Percentiles rank a stretch among this genome's conserved stretches.
Conservation (phyloP, 2,888 invertebrate species). For the Tipula confusa region DNA sequence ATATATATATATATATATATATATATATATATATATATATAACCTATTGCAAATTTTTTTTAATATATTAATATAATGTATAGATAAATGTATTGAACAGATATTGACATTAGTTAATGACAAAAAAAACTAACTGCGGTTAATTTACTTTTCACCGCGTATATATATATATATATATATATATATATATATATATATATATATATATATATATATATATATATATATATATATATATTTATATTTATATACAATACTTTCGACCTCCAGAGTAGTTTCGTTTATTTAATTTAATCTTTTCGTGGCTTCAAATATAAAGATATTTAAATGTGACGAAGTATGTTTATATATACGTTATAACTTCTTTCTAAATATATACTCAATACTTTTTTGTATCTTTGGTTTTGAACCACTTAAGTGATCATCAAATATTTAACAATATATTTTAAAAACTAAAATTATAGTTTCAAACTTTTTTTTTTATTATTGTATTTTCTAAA, state of each 20-base stretch:
- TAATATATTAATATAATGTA: too few relatives aligned
- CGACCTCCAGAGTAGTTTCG: slow-evolving; percentile 9
- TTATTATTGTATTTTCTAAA: neutral
- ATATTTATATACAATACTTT: neutral
- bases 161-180: neutral
- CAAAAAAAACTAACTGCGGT: neutral
- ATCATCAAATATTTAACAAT: slow-evolving; percentile 25
- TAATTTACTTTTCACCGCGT: slow-evolving; percentile 14
- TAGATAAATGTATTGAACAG: too few relatives aligned
- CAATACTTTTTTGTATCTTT: slow-evolving; percentile 3
- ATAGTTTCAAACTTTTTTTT: slow-evolving; percentile 7
- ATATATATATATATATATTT: too few relatives aligned
- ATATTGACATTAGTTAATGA: neutral
- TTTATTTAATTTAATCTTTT: slow-evolving; percentile 14
- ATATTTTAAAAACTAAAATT: neutral
- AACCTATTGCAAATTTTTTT: neutral
- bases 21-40: too few relatives aligned
- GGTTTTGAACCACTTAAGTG: slow-evolving; percentile 4
- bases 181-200: too few relatives aligned
- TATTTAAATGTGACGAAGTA: neutral
- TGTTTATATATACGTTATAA: neutral
- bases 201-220: too few relatives aligned
- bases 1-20: too few relatives aligned
- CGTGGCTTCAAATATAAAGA: neutral
- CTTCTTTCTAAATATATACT: slow-evolving; percentile 13